These are phyloP conservation scores for Cephalopachus bancanus DNA, from an alignment of 2,797 vertebrate species.

Conservation along the genomic window DNA sequence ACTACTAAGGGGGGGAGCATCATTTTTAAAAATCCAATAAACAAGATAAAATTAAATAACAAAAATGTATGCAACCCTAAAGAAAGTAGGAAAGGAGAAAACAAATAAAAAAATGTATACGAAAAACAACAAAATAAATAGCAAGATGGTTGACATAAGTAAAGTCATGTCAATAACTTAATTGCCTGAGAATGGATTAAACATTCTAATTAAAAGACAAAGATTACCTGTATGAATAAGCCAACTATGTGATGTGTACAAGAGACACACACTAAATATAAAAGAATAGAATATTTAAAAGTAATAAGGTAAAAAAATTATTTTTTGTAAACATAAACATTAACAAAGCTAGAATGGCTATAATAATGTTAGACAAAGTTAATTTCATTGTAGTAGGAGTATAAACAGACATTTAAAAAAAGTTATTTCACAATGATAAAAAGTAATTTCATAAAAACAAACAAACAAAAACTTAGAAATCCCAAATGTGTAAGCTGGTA, in stretches of 20 bases:
- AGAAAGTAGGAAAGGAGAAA: background rate
- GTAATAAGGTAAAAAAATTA: background rate
- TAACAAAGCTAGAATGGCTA: background rate
- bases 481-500: background rate
- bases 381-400: background rate
- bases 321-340: background rate
- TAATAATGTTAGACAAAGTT: conserved; percentile 8
- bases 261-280: background rate
- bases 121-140: background rate
- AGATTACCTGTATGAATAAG: background rate
- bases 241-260: background rate
- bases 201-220: background rate
- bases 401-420: background rate
- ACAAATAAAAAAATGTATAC: background rate
- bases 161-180: background rate
- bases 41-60: conserved; percentile 9
- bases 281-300: background rate
- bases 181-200: background rate
- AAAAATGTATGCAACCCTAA: background rate
- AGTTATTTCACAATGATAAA: background rate
- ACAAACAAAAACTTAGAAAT: background rate
- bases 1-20: background rate
- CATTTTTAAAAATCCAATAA: background rate
- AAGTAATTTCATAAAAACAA: background rate
- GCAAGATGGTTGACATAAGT: background rate